phyloP scores from a whole-genome alignment of 2,113 vertebrate species.

The Hemibagrus wyckioides region DNA sequence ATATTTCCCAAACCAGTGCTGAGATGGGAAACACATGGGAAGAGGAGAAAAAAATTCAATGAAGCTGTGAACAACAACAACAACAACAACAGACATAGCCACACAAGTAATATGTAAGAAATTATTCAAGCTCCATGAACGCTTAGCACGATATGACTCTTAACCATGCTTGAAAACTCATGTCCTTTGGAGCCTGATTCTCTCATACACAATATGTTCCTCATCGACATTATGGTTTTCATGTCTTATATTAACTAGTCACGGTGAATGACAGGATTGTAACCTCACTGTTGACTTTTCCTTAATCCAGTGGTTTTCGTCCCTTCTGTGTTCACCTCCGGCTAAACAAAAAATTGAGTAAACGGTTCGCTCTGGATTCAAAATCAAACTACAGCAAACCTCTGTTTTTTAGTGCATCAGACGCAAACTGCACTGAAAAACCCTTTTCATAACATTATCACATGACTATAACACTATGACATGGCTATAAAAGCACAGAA shows the following conservation, averaged over 20 bases:
- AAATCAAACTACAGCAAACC: background rate
- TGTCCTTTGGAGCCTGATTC: background rate
- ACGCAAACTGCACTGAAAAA: background rate
- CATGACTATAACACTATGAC: no score
- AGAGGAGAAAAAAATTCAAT: background rate
- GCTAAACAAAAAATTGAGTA: background rate
- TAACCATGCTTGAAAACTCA: constrained; percentile 13
- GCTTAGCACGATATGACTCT: background rate
- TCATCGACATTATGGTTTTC: background rate
- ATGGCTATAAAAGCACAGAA: no score
- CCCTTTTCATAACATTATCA: background rate
- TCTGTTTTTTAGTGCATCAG: background rate
- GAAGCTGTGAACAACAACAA: constrained; percentile 7
- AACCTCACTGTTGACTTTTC: background rate
- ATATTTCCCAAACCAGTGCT: background rate
- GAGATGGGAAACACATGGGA: background rate
- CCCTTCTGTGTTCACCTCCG: background rate
- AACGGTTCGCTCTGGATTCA: background rate
- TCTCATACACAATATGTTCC: constrained; percentile 12
- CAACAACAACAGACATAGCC: constrained; percentile 16
- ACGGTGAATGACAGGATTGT: background rate
- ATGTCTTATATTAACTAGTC: background rate
- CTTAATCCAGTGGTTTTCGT: background rate
- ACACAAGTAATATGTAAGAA: background rate
- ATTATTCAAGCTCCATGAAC: background rate